Conservation (phyloP, 2,888 invertebrate genomes). For the Augochlorella aurata region DNA sequence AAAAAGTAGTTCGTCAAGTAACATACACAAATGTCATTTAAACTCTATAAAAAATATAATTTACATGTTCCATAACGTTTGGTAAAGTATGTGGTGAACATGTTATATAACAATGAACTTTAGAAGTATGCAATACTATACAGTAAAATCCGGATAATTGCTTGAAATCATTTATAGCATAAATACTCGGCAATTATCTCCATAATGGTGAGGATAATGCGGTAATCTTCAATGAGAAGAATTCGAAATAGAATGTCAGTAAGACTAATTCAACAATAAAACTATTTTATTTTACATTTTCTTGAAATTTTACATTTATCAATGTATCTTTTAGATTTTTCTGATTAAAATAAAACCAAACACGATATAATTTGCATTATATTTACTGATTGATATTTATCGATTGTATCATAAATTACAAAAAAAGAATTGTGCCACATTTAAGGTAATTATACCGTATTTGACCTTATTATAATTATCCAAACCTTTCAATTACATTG, state of each 20-base stretch:
- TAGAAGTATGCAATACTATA: background rate
- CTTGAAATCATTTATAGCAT: background rate
- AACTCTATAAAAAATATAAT: slow-evolving; percentile 81
- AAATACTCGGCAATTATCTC: background rate
- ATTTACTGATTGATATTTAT: background rate
- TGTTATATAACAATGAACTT: slow-evolving; percentile 5
- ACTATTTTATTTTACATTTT: background rate
- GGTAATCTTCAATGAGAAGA: too few relatives aligned
- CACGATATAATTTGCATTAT: background rate
- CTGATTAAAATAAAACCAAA: background rate
- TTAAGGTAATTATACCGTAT: background rate
- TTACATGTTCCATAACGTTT: slow-evolving; percentile 1
- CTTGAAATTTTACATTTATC: background rate
- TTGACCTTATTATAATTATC: background rate
- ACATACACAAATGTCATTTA: slow-evolving; percentile 71
- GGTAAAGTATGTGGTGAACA: background rate
- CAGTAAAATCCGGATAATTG: background rate
- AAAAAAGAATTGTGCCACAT: background rate
- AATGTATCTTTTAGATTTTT: background rate
- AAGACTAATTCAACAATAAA: background rate
- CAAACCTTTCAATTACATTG: background rate
- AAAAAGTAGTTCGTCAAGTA: slow-evolving; percentile 17
- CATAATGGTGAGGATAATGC: background rate
- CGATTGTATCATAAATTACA: background rate
- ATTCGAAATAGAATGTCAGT: too few relatives aligned